These are phyloP conservation scores for Turritopsis dohrnii DNA, from an alignment of 30 jellyfish, hydroid and myxozoan genomes.

Conservation along the genomic window DNA sequence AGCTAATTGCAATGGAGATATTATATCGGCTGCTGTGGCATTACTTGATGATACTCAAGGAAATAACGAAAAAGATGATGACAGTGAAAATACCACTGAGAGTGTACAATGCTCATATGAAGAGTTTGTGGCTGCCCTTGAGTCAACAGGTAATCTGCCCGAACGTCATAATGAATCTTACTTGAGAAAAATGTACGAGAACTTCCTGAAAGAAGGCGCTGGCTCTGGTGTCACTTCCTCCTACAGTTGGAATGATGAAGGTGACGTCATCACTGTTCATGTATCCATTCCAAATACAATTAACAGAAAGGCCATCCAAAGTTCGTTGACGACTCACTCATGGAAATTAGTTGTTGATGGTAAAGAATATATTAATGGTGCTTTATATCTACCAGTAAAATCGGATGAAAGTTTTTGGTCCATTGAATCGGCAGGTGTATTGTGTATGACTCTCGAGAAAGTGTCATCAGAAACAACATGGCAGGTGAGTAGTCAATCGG, in stretches of 20 bases:
- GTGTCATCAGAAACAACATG: constrained; percentile 38
- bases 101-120: constrained; percentile 49
- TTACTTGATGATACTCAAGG: constrained; percentile 30
- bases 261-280: constrained; percentile 55
- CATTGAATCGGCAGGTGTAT: constrained; percentile 81
- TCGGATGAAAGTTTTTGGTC: constrained; percentile 81
- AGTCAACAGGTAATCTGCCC: constrained; percentile 38
- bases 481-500: constrained; percentile 53
- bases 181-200: constrained; percentile 47
- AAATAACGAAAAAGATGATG: constrained; percentile 1
- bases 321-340: constrained; percentile 36
- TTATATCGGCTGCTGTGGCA: constrained; percentile 21
- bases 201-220: constrained; percentile 34
- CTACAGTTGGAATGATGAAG: constrained; percentile 81
- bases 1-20: constrained; percentile 30
- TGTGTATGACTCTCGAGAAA: constrained; percentile 76
- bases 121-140: constrained; percentile 69
- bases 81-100: neutral
- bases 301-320: constrained; percentile 39
- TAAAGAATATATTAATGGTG: constrained; percentile 58
- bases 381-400: constrained; percentile 34
- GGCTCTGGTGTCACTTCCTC: constrained; percentile 60
- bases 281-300: constrained; percentile 54
- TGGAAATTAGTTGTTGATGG: constrained; percentile 73
- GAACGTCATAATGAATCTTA: constrained; percentile 39